Evolutionary conservation across 2,113 vertebrate species (phyloP).

Genomic region (Caracal caracal): DNA sequence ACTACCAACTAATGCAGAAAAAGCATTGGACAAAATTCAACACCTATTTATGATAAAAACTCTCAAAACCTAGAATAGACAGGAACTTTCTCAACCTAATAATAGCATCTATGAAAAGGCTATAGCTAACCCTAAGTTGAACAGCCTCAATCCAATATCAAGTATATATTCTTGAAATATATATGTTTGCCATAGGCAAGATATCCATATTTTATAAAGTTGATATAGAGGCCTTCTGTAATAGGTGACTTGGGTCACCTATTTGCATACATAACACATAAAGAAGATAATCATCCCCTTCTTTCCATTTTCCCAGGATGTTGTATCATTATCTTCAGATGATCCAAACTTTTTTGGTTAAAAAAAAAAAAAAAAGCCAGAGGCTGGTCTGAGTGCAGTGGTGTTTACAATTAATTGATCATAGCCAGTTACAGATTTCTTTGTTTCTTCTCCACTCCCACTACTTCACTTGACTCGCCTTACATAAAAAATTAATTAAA

Average conservation of each 20-base stretch:
- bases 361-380: background rate
- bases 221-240: constrained; percentile 4
- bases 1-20: background rate
- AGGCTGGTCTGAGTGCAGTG: background rate
- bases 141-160: background rate
- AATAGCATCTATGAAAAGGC: background rate
- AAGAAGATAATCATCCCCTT: background rate
- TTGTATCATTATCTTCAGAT: background rate
- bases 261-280: background rate
- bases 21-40: background rate
- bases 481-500: background rate
- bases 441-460: background rate
- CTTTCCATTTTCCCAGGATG: background rate
- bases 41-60: background rate
- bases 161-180: background rate
- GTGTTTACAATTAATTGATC: background rate
- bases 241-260: background rate
- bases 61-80: background rate
- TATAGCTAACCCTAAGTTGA: background rate
- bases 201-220: background rate
- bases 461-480: background rate
- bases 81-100: background rate
- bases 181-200: background rate
- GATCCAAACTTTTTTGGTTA: background rate
- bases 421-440: background rate